phyloP scores from a whole-genome alignment of 2,113 vertebrate species.

The Ranitomeya imitator region DNA sequence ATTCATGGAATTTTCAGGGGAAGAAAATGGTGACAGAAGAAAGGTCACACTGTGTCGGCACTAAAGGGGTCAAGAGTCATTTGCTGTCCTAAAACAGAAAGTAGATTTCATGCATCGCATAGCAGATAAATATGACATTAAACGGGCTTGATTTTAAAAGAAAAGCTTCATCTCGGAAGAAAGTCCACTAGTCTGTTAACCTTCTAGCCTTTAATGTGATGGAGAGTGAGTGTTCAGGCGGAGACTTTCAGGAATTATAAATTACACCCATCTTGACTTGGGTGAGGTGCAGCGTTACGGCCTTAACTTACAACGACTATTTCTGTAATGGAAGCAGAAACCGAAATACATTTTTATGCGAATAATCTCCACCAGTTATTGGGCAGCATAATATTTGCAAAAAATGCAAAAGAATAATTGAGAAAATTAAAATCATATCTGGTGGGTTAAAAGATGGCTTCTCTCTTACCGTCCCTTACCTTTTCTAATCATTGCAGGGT shows the following conservation, averaged over 20 bases:
- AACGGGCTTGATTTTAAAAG: slow-evolving; percentile 69
- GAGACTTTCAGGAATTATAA: slow-evolving; percentile 54
- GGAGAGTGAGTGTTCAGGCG: slow-evolving; percentile 14
- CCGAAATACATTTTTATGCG: neutral
- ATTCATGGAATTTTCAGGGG: slow-evolving; percentile 97
- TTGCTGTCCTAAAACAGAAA: slow-evolving; percentile 88
- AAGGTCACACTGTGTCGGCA: slow-evolving; percentile 94
- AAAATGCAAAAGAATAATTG: neutral
- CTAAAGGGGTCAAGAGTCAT: slow-evolving; percentile 82
- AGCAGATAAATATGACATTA: slow-evolving; percentile 95
- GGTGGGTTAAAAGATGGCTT: neutral
- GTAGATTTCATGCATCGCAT: slow-evolving; percentile 96
- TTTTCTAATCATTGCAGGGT: neutral
- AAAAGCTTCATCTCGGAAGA: slow-evolving; percentile 59
- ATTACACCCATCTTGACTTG: neutral
- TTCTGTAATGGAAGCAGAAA: neutral
- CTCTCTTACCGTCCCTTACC: too few species aligned
- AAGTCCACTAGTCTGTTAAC: slow-evolving; percentile 61
- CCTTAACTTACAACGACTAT: neutral
- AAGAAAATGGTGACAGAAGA: slow-evolving; percentile 90
- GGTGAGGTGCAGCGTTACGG: neutral
- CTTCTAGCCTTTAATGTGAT: slow-evolving; percentile 48
- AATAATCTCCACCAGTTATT: too few species aligned
- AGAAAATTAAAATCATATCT: neutral
- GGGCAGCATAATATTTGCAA: neutral